Conservation (phyloP, 2,888 invertebrate genomes). For the Macrophya alboannulata region DNA sequence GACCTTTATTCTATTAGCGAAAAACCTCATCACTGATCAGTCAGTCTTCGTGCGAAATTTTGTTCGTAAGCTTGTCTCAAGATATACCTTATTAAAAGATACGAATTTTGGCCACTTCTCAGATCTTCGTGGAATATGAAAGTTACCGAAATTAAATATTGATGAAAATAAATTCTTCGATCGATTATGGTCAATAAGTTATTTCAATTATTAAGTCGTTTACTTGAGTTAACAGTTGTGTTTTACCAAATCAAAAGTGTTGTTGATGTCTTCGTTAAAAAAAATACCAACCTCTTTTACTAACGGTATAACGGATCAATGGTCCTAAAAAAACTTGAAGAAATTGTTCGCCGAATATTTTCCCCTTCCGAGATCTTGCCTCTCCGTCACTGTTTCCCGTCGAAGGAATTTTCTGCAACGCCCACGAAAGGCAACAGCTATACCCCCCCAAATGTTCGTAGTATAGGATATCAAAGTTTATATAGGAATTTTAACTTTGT, state of each 20-base stretch:
- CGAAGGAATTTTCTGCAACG: constrained; percentile 33
- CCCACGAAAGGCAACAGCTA: constrained; percentile 1
- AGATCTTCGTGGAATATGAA: no score
- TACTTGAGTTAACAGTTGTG: neutral
- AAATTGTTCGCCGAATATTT: constrained; percentile 37
- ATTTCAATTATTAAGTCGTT: neutral
- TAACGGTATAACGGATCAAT: neutral
- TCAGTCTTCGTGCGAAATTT: neutral
- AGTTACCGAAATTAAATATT: no score
- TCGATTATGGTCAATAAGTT: neutral
- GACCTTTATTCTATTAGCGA: neutral
- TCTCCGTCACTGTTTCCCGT: constrained; percentile 35
- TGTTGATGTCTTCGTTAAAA: neutral
- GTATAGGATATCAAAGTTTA: neutral
- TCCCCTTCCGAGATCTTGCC: neutral
- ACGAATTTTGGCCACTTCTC: no score
- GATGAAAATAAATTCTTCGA: no score
- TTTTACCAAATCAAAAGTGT: neutral
- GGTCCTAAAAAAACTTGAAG: constrained; percentile 40
- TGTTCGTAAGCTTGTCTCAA: neutral
- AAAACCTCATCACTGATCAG: no score
- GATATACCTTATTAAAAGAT: no score
- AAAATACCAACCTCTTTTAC: constrained; percentile 13
- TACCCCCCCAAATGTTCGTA: neutral
- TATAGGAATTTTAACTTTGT: neutral